phyloP scores from a whole-genome alignment of 2,797 vertebrate genomes.

The Fratercula arctica region DNA sequence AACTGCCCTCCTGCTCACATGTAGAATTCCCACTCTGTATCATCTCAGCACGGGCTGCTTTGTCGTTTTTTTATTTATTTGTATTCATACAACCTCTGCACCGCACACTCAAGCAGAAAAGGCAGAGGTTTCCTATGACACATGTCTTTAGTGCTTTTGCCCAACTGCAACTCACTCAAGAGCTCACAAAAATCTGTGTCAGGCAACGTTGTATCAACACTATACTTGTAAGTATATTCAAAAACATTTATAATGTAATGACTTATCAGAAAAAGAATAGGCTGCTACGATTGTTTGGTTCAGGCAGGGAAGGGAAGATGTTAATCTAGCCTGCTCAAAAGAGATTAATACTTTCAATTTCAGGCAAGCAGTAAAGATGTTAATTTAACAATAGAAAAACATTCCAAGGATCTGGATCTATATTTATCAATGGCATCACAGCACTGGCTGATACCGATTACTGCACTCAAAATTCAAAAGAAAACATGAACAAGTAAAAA shows the following conservation, averaged over 20 bases:
- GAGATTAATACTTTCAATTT: not conserved
- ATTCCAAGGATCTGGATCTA: not conserved
- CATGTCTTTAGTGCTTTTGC: not conserved
- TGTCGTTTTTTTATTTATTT: not conserved
- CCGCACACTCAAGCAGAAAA: not conserved
- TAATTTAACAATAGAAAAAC: not conserved
- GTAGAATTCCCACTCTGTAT: not conserved
- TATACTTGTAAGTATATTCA: not conserved
- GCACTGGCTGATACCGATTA: not conserved
- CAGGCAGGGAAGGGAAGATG: not conserved
- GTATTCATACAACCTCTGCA: not conserved
- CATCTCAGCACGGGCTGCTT: not conserved
- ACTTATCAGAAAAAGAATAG: not conserved
- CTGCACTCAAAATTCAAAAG: not conserved
- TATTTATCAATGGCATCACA: not conserved
- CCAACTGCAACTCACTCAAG: not conserved
- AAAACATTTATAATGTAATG: not conserved
- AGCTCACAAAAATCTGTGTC: not conserved
- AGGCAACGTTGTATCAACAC: not conserved
- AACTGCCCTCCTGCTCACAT: not conserved
- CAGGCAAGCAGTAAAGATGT: not conserved
- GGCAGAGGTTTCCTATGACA: not conserved
- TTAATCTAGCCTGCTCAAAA: not conserved
- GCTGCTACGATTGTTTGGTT: not conserved
- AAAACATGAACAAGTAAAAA: not conserved